phyloP scores from a whole-genome alignment of 92 coral and sea anemone genomes.

The Scolanthus callimorphus region DNA sequence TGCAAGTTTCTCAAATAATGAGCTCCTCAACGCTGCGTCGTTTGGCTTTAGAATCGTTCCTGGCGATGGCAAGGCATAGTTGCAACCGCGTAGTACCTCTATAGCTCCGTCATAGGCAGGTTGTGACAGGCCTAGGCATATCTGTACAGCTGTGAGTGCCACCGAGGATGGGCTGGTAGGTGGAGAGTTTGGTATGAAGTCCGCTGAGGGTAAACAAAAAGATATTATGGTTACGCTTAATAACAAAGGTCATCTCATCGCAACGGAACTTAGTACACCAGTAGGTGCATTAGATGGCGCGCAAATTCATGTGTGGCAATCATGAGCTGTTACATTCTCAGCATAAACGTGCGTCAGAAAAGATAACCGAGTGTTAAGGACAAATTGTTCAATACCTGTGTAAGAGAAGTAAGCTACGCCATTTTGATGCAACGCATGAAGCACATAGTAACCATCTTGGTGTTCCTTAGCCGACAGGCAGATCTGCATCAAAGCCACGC shows the following conservation, averaged over 20 bases:
- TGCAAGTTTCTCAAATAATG: constrained; percentile 36
- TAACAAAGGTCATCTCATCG: not conserved
- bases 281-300: too few species aligned
- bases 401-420: constrained; percentile 56
- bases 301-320: too few species aligned
- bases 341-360: too few species aligned
- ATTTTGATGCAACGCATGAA: constrained; percentile 63
- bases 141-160: constrained; percentile 71
- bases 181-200: constrained; percentile 14
- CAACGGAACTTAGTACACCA: too few species aligned
- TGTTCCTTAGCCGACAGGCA: constrained; percentile 25
- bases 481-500: constrained; percentile 64
- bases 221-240: too few species aligned
- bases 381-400: constrained; percentile 26
- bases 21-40: constrained; percentile 50
- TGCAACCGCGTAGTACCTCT: constrained; percentile 63
- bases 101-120: constrained; percentile 68
- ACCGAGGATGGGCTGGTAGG: constrained; percentile 45
- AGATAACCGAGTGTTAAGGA: too few species aligned
- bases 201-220: constrained; percentile 18
- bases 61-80: constrained; percentile 40
- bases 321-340: too few species aligned
- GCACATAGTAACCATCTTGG: constrained; percentile 54
- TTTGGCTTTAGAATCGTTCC: constrained; percentile 23
- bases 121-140: constrained; percentile 43